Percentiles rank a stretch among this genome's conserved stretches.
Conservation (phyloP, 2,113 vertebrate genomes). For the Lophius piscatorius region DNA sequence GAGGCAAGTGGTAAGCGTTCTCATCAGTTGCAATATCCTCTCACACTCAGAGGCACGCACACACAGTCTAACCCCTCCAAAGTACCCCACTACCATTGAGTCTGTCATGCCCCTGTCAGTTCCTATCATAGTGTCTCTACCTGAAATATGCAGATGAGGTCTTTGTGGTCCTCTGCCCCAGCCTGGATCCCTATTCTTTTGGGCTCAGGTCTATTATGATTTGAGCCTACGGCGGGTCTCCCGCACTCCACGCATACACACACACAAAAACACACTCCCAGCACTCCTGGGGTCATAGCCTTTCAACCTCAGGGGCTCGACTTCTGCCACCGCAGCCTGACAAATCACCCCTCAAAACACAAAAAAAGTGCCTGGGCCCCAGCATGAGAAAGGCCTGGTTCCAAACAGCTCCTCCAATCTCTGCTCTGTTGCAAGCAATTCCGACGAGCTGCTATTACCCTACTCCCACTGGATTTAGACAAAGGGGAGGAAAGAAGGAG, state of each 20-base stretch:
- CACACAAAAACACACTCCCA: slow-evolving; percentile 60
- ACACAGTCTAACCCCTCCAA: slow-evolving; percentile 53
- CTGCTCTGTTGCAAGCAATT: slow-evolving; percentile 79
- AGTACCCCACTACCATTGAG: slow-evolving; percentile 86
- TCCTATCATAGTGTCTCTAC: slow-evolving; percentile 96
- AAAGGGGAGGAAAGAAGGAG: slow-evolving; percentile 80
- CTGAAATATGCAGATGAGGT: slow-evolving; percentile 97
- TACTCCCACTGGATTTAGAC: slow-evolving; percentile 77
- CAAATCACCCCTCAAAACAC: slow-evolving; percentile 90
- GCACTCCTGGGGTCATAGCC: slow-evolving; percentile 96
- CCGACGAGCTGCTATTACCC: slow-evolving; percentile 79
- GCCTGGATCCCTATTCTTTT: slow-evolving; percentile 85
- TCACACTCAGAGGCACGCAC: slow-evolving; percentile 34
- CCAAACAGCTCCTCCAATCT: slow-evolving; percentile 63
- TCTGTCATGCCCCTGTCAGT: slow-evolving; percentile 96
- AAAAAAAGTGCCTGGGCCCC: slow-evolving; percentile 90
- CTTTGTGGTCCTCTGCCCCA: slow-evolving; percentile 84
- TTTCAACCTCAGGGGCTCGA: slow-evolving; percentile 98
- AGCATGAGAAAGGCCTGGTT: slow-evolving; percentile 82
- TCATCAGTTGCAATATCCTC: slow-evolving; percentile 76
- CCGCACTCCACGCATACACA: slow-evolving; percentile 37
- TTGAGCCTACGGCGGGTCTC: slow-evolving; percentile 85
- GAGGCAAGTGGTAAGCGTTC: slow-evolving; percentile 82
- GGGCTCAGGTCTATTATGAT: slow-evolving; percentile 85
- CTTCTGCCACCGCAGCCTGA: slow-evolving; percentile 97